A percentile compares a stretch with the other conserved stretches of the same genome.
These are phyloP conservation scores for Strigamia transsilvanica DNA, from an alignment of 2,888 invertebrate species.

Conservation along the genomic window DNA sequence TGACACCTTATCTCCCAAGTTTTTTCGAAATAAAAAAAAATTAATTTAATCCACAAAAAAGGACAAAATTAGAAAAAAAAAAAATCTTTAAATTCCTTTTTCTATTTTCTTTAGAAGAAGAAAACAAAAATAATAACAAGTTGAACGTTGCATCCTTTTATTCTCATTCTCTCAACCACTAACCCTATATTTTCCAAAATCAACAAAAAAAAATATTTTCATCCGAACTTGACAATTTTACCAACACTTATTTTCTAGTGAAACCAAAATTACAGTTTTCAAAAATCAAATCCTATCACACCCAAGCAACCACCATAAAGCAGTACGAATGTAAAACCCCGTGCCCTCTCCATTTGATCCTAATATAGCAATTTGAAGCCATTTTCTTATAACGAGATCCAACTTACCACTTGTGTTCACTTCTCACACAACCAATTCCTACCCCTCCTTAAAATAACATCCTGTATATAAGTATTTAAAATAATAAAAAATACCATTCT, in stretches of 20 bases:
- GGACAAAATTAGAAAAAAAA: not conserved
- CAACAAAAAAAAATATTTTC: not conserved
- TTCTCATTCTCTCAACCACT: not conserved
- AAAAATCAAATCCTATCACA: conserved; percentile 32
- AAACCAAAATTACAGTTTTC: conserved; percentile 28
- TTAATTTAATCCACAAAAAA: not conserved
- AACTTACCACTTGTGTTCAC: conserved; percentile 18
- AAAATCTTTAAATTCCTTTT: not conserved
- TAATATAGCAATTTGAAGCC: conserved; percentile 46
- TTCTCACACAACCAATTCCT: not conserved
- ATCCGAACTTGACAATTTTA: not conserved
- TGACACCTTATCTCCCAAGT: conserved; percentile 3
- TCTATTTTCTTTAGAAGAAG: not conserved
- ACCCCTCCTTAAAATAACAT: conserved; percentile 9
- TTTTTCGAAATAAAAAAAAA: not conserved
- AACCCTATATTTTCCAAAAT: not conserved
- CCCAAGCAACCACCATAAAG: conserved; percentile 23
- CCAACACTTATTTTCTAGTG: conserved; percentile 19
- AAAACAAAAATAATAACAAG: not conserved
- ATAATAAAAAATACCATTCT: not conserved
- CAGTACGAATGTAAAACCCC: conserved; percentile 13
- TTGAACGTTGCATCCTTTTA: not conserved
- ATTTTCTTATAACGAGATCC: conserved; percentile 27
- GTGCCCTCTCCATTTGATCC: conserved; percentile 33
- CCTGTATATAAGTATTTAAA: conserved; percentile 19